phyloP scores from a whole-genome alignment of 2,113 vertebrate genomes.

The Desmodus rotundus region DNA sequence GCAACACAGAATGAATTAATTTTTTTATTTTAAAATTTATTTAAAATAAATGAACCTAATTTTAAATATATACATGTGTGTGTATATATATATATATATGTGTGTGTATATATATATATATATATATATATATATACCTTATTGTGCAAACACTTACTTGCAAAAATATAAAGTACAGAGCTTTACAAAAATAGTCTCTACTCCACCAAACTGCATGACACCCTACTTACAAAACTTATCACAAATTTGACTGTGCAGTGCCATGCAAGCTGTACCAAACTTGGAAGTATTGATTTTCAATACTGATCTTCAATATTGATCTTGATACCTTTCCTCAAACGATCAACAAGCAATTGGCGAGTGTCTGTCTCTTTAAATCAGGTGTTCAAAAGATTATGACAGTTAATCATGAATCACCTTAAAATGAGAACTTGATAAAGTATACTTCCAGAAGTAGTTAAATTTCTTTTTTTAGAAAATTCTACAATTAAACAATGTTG shows the following conservation, averaged over 20 bases:
- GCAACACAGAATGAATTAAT: background rate
- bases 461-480: background rate
- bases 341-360: background rate
- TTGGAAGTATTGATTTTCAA: background rate
- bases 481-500: background rate
- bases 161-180: background rate
- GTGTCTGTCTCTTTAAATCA: background rate
- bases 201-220: background rate
- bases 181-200: background rate
- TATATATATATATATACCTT: too few relatives aligned
- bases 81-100: too few relatives aligned
- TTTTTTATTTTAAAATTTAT: background rate
- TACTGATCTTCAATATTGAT: background rate
- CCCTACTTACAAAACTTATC: background rate
- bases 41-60: background rate
- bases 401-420: background rate
- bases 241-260: background rate
- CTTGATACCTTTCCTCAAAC: background rate
- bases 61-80: too few relatives aligned
- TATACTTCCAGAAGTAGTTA: background rate
- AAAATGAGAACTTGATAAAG: background rate
- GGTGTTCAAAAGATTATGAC: background rate
- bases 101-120: too few relatives aligned
- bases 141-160: background rate
- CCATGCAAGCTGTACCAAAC: background rate